Evolutionary conservation across 2,113 vertebrate genomes (phyloP), one percentile per base, ranked within the genome.

Genomic region (Setophaga kirtlandii): DNA sequence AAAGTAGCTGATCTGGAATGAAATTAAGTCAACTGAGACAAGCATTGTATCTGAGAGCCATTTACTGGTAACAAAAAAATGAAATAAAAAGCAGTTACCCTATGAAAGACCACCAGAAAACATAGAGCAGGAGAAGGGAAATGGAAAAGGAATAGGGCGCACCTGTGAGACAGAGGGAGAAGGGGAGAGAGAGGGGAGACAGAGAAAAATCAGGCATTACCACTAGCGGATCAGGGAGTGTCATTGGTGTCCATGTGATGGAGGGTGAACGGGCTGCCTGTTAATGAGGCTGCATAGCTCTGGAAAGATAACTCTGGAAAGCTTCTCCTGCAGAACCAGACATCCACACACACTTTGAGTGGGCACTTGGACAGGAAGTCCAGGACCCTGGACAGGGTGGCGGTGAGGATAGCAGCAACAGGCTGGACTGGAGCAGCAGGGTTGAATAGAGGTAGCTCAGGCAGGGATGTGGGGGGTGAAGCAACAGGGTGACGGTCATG

Each of bases 221-320:
- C 30, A 23, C 21, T 41, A 23, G 63, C 10, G 28, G 41, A 22
- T 33, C 41, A 30, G 37, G 37, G 17, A 62, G 17, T 20, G 37
- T 17, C 8, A 4, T 25, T 0, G 2, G 23, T 2, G 3, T 25
- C 23, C 58, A 25, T 1, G 5, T 17, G n/a, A 12, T 2, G 27
- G 60, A 30, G 18, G 8, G 6, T 41, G 37, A 25, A 63, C 21
- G 35, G 56, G 56, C 55, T n/a, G 9, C 33, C 60, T 63, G 60
- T 27, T 21, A 13, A 21, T 2, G 27, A 13, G 27, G 14, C n/a
- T 1, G 47, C 20, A 11, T 20, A 7, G 47, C 35, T 70, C 47
- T 31, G 6, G 27, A 18, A 23, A 33, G 30, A 11, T 20, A 7
- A 35, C 35, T 70, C 47, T 31, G 5, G 27, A 18, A 23, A 33